A percentile compares a stretch with the other conserved stretches of the same genome.
Evolutionary conservation across 2,888 invertebrate species (phyloP).

Genomic region (Sinopyrophorus schimmeli): DNA sequence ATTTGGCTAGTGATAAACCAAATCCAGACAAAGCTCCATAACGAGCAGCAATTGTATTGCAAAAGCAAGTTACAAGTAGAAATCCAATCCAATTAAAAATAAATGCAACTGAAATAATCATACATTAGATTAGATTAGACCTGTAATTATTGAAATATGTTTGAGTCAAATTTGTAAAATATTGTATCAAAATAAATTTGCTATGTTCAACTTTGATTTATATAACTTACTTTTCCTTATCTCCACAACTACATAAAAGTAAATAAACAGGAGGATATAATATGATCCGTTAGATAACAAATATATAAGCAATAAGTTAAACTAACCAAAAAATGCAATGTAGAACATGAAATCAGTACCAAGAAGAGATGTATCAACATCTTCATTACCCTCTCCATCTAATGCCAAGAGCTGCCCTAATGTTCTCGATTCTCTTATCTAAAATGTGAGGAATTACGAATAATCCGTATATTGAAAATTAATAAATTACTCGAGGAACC

Average conservation of each 20-base stretch:
- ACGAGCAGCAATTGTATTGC: constrained; percentile 90
- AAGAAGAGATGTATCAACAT: constrained; percentile 78
- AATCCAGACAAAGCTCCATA: constrained; percentile 93
- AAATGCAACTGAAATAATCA: constrained; percentile 76
- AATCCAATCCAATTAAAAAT: constrained; percentile 97
- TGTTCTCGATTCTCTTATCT: constrained; percentile 45
- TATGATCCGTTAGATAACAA: no score
- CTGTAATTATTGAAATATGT: no score
- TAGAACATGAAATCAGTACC: constrained; percentile 94
- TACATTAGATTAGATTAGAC: no score
- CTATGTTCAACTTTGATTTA: no score
- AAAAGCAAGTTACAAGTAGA: constrained; percentile 88
- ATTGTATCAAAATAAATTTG: no score
- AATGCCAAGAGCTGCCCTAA: constrained; percentile 66
- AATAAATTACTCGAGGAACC: constrained; percentile 19
- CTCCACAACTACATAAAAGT: no score
- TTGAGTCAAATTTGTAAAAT: no score
- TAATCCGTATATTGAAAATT: not conserved
- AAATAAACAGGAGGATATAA: no score
- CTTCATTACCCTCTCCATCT: constrained; percentile 73
- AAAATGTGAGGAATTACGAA: constrained; percentile 26
- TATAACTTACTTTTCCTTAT: no score
- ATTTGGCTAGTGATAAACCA: constrained; percentile 90
- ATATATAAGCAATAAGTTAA: no score
- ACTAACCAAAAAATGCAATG: constrained; percentile 83